Evolutionary conservation across 1,140 invertebrate genomes (phyloP).

Genomic region (Drosophila rhopaloa): DNA sequence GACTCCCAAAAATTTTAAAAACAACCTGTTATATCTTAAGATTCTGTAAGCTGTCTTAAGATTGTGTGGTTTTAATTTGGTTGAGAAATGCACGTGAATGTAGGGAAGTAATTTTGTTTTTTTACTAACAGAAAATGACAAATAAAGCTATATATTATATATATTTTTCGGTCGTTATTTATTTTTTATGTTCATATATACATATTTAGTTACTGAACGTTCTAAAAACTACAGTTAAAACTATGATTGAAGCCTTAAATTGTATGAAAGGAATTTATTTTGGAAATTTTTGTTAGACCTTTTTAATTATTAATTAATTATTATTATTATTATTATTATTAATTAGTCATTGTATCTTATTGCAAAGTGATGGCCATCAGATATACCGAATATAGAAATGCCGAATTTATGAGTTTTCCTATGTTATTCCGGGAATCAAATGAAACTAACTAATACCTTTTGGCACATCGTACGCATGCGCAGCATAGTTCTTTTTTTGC

Average conservation of each 20-base stretch:
- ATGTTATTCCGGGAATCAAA: neutral
- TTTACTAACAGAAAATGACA: neutral
- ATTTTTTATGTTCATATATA: neutral
- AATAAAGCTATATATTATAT: neutral
- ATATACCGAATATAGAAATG: no score
- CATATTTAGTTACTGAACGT: neutral
- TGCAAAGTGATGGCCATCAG: no score
- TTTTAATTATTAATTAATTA: no score
- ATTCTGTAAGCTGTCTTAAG: neutral
- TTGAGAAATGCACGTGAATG: neutral
- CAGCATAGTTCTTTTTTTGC: slow-evolving; percentile 9
- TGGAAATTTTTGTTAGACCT: no score
- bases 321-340: no score
- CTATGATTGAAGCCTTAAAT: no score
- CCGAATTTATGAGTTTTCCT: neutral
- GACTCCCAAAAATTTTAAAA: neutral
- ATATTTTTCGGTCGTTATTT: no score
- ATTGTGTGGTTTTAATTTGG: neutral
- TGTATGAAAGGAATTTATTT: no score
- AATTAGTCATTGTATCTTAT: no score
- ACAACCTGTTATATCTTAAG: neutral
- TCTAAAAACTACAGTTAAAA: no score
- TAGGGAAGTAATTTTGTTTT: neutral
- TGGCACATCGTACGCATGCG: slow-evolving; percentile 29
- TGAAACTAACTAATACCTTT: slow-evolving; percentile 31